phyloP scores from a whole-genome alignment of 1,140 invertebrate genomes.

The Cyphomyrmex costatus region DNA sequence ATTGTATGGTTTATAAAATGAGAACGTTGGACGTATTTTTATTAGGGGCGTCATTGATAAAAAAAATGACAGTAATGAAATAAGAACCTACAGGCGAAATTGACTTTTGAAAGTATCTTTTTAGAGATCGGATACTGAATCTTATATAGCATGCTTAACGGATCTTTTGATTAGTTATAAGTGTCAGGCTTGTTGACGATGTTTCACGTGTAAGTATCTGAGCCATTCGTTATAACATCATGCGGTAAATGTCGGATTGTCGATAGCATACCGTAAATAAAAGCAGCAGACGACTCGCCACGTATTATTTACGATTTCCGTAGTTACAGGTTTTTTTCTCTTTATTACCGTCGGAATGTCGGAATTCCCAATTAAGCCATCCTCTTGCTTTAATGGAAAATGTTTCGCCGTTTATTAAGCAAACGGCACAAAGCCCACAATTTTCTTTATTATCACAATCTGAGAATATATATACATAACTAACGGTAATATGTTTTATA shows the following conservation, averaged over 20 bases:
- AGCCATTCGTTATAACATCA: conserved; percentile 15
- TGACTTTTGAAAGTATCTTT: conserved; percentile 2
- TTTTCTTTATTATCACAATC: conserved; percentile 29
- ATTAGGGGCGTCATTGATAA: neutral
- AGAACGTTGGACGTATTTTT: neutral
- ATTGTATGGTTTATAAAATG: neutral
- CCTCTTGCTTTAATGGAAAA: conserved; percentile 24
- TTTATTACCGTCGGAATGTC: neutral
- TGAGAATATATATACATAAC: neutral
- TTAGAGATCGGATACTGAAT: conserved; percentile 30
- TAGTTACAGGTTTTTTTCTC: conserved; percentile 1
- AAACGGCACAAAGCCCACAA: neutral
- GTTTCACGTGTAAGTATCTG: neutral
- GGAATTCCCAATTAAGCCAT: conserved; percentile 50
- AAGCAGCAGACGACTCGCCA: conserved; percentile 48
- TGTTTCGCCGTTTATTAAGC: conserved; percentile 1
- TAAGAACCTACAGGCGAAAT: neutral
- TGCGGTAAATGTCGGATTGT: conserved; percentile 38
- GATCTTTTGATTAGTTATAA: conserved; percentile 28
- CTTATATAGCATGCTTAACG: conserved; percentile 5
- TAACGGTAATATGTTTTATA: conserved; percentile 8
- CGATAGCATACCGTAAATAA: conserved; percentile 49
- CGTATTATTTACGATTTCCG: conserved; percentile 42
- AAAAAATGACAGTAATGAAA: conserved; percentile 11
- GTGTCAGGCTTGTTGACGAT: conserved; percentile 18